Percentiles rank a stretch among this genome's conserved stretches.
These are phyloP conservation scores for Linepithema humile DNA, from an alignment of 1,140 invertebrate genomes.

Conservation along the genomic window DNA sequence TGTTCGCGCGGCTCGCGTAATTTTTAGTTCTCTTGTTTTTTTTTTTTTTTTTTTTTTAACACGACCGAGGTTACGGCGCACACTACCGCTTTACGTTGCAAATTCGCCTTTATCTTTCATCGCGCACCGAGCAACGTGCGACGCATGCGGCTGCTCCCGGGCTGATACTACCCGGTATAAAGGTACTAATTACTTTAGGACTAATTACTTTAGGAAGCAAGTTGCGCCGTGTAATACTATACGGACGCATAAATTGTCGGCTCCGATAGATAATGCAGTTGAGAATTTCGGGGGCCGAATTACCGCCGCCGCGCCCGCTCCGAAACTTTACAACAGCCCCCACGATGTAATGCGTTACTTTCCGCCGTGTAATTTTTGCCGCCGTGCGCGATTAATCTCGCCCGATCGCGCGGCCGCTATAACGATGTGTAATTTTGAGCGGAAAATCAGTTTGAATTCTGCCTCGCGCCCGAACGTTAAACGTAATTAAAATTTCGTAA, in stretches of 20 bases:
- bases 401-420: neutral
- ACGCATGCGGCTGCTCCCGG: slow-evolving; percentile 53
- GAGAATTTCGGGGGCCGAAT: slow-evolving; percentile 55
- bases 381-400: slow-evolving; percentile 8
- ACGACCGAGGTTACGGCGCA: slow-evolving; percentile 1
- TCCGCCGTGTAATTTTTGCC: neutral
- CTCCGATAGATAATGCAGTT: slow-evolving; percentile 62
- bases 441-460: neutral
- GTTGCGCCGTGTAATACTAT: slow-evolving; percentile 60
- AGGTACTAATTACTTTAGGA: slow-evolving; percentile 68
- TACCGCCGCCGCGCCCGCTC: slow-evolving; percentile 15
- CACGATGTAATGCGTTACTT: neutral
- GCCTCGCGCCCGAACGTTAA: neutral
- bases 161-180: slow-evolving; percentile 63
- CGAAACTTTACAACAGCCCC: slow-evolving; percentile 3
- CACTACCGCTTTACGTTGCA: slow-evolving; percentile 7
- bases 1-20: neutral
- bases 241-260: slow-evolving; percentile 60
- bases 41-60: slow-evolving; percentile 17
- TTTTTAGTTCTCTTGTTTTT: slow-evolving; percentile 8
- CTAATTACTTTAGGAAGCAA: slow-evolving; percentile 69
- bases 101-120: slow-evolving; percentile 41
- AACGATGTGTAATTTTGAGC: slow-evolving; percentile 5
- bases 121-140: slow-evolving; percentile 37
- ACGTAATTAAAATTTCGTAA: neutral